Evolutionary conservation across 2,797 vertebrate genomes (phyloP), one percentile per base, ranked within the genome.

Genomic region (Gobio occitaniae): DNA sequence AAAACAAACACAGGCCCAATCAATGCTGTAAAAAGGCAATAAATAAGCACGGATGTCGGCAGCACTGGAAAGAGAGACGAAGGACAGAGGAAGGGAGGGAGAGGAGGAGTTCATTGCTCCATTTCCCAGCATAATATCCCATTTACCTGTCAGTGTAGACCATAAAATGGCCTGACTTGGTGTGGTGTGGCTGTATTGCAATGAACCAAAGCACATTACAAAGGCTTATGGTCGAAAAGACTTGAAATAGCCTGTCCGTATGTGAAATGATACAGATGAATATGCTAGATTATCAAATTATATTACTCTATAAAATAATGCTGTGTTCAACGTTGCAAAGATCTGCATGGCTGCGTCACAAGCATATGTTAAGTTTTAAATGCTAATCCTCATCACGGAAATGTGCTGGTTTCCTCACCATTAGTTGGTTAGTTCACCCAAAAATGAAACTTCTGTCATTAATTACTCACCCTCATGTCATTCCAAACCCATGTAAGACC

Each of bases 11-110:
- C 78, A 83, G 87, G 84, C 91, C 92, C 92, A 93, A 93, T 93
- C 92, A 89, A 92, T 92, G 90, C 88, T 93, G 91, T 94, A 92
- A 91, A 92, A 92, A 93, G 72, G 85, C 84, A 19, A 94, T 95
- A 94, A 91, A 95, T 94, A 94, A 95, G 93, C 93, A 92, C 89
- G 90, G 90, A 84, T 90, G 87, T 90, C 88, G 61, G n/a, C 87
- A 89, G 89, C 68, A 75, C 87, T 88, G 76, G 88, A 92, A 90
- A 90, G 90, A 88, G 41, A 72, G 78, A 85, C 85, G 86, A 84
- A 90, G 89, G 87, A 77, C 36, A 71, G 81, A 56, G 69, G 47
- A 52, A 70, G 71, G 63, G 80, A 82, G 85, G 77, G 63, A 71
- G 74, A 83, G 76, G 78, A 89, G 82, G 88, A 87, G 89, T 90